Conservation (phyloP, 2,888 invertebrate genomes). For the Drosophila setosimentum region DNA sequence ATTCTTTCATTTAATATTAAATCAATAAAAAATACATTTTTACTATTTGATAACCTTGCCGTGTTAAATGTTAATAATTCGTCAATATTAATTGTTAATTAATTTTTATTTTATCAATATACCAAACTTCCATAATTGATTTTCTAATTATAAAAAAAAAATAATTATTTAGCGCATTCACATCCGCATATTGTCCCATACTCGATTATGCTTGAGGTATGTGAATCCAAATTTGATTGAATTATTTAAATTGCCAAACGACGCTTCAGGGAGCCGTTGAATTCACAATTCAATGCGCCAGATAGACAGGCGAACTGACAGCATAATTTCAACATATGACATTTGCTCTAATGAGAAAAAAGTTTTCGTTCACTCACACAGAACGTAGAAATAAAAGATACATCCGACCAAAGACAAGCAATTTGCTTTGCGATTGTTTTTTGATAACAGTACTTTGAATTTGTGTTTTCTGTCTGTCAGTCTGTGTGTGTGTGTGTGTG, state of each 20-base stretch:
- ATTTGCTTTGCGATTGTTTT: slow-evolving; percentile 66
- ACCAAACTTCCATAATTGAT: background rate
- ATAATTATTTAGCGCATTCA: too few species aligned
- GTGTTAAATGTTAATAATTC: background rate
- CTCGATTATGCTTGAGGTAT: background rate
- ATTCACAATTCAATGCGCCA: slow-evolving; percentile 49
- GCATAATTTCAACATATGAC: slow-evolving; percentile 76
- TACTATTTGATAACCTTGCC: background rate
- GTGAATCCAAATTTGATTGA: slow-evolving; percentile 8
- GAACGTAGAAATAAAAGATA: slow-evolving; percentile 15
- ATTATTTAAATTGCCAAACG: slow-evolving; percentile 49
- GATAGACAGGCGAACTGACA: slow-evolving; percentile 68
- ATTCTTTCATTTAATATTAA: background rate
- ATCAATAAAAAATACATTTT: background rate
- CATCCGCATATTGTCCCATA: background rate
- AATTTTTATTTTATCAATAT: background rate
- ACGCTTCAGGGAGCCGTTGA: slow-evolving; percentile 7
- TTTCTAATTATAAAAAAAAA: too few species aligned
- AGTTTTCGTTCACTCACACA: slow-evolving; percentile 18
- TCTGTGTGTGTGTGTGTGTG: slow-evolving; percentile 6
- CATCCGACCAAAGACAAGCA: slow-evolving; percentile 26
- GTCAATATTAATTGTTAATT: background rate
- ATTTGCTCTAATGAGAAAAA: slow-evolving; percentile 71
- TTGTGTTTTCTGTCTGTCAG: slow-evolving; percentile 12
- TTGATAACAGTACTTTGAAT: slow-evolving; percentile 31